Evolutionary conservation across 2,888 invertebrate genomes (phyloP).

Genomic region (Desoria tigrina): DNA sequence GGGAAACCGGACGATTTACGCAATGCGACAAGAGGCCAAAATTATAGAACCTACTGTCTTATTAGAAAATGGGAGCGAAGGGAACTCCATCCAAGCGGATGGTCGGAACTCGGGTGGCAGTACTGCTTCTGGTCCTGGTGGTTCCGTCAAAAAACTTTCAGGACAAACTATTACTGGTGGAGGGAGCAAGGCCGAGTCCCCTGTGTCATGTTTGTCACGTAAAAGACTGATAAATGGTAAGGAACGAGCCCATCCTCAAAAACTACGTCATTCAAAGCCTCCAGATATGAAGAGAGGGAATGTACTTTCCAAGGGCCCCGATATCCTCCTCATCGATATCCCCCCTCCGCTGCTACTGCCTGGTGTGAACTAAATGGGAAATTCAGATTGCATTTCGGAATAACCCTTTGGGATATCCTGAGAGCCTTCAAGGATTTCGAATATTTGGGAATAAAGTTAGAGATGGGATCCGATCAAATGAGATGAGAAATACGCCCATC

Average conservation of each 20-base stretch:
- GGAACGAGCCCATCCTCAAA: slow-evolving; percentile 13
- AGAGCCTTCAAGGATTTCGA: not conserved
- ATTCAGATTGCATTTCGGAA: not conserved
- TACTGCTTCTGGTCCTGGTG: no score
- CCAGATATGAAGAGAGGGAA: not conserved
- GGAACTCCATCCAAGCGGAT: slow-evolving; percentile 44
- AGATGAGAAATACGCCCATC: no score
- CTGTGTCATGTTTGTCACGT: slow-evolving; percentile 43
- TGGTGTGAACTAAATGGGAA: not conserved
- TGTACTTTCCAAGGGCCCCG: no score
- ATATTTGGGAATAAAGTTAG: no score
- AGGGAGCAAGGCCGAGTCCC: slow-evolving; percentile 28
- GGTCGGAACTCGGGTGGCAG: slow-evolving; percentile 38
- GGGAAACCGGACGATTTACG: slow-evolving; percentile 52
- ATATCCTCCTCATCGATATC: no score
- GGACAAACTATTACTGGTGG: slow-evolving; percentile 18
- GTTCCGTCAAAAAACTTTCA: slow-evolving; percentile 19
- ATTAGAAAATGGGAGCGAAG: slow-evolving; percentile 41
- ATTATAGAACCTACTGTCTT: slow-evolving; percentile 32
- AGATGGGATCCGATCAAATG: no score
- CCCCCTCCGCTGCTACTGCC: no score
- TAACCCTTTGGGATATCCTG: not conserved
- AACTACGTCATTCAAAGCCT: slow-evolving; percentile 11
- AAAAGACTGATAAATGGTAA: slow-evolving; percentile 48
- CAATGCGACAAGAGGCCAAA: slow-evolving; percentile 53